These are phyloP conservation scores for Choreutis nemorana DNA, from an alignment of 2,888 invertebrate genomes.

Conservation along the genomic window DNA sequence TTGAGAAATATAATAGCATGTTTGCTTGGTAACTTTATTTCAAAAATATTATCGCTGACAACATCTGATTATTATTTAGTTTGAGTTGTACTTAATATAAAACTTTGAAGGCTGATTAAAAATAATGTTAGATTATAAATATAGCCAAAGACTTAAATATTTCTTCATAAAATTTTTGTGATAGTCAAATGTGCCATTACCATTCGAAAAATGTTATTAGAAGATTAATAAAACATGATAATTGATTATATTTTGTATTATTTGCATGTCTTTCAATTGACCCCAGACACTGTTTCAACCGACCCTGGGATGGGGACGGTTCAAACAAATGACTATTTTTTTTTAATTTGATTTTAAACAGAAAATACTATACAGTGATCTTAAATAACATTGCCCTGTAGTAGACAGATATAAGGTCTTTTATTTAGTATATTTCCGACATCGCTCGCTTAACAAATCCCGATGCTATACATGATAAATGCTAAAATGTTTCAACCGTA, in stretches of 20 bases:
- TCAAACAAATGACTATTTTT: conserved; percentile 5
- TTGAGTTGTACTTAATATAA: too few relatives aligned
- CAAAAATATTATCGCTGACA: too few relatives aligned
- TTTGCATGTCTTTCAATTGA: conserved; percentile 9
- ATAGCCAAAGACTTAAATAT: too few relatives aligned
- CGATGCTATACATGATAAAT: not conserved
- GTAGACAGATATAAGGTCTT: not conserved
- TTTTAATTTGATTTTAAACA: too few relatives aligned
- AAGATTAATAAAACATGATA: too few relatives aligned
- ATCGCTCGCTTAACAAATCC: not conserved
- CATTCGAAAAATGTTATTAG: too few relatives aligned
- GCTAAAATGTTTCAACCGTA: conserved; percentile 1
- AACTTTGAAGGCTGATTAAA: too few relatives aligned
- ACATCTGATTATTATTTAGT: too few relatives aligned
- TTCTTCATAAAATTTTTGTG: too few relatives aligned
- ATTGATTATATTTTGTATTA: conserved; percentile 8
- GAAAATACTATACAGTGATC: not conserved
- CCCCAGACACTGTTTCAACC: conserved; percentile 9
- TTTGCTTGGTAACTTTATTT: too few relatives aligned
- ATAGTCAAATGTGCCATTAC: too few relatives aligned
- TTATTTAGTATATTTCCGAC: not conserved
- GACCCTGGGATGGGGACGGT: conserved; percentile 8
- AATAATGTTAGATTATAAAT: too few relatives aligned
- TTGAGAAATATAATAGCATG: conserved; percentile 5
- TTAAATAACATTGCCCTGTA: not conserved